Evolutionary conservation across 2,113 vertebrate species (phyloP), one percentile per base, ranked within the genome.

Genomic region (Sigmodon hispidus): DNA sequence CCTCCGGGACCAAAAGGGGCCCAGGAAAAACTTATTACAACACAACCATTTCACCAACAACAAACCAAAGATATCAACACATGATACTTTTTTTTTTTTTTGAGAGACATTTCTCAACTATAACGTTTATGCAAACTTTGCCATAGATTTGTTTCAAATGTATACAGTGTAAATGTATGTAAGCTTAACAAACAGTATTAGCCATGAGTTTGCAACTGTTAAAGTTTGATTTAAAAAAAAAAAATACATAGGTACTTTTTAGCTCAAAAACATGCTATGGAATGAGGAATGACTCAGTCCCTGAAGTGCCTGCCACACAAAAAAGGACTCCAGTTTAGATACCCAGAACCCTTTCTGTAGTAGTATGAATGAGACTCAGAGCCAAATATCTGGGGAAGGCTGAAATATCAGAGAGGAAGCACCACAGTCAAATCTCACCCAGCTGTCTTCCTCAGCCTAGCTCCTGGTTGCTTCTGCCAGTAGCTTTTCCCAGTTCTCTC

Each of bases 111-210:
- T 61, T 36, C 40, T 43, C 43, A 89, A 48, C 19, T 76, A 17
- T 26, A 80, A 29, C 7, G n/a, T 43, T 72, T 96, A 90, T 3
- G 55, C 40, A 76, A 75, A 17, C 89, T 63, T 88, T 75, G 29
- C 50, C n/a, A 86, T 3, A 1, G 19, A 93, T 93, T 63, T 95
- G 9, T 26, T 84, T 95, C 57, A 95, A 89, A 94, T 90, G 26
- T 90, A 96, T 40, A 94, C 0, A 94, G 3, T 17, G 67, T 61
- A 29, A 31, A 87, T 31, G n/a, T 76, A 31, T 19, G 2, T 29
- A 84, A 15, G 80, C 57, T n/a, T n/a, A n/a, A n/a, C 40, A 84
- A 83, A 83, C 4, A 59, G 34, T 80, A 63, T 63, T 84, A 45
- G 55, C 13, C 40, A 43, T 40, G 24, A 43, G 8, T 3, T n/a